Evolutionary conservation across 1,140 invertebrate species (phyloP).

Genomic region (Micrasema minimum): DNA sequence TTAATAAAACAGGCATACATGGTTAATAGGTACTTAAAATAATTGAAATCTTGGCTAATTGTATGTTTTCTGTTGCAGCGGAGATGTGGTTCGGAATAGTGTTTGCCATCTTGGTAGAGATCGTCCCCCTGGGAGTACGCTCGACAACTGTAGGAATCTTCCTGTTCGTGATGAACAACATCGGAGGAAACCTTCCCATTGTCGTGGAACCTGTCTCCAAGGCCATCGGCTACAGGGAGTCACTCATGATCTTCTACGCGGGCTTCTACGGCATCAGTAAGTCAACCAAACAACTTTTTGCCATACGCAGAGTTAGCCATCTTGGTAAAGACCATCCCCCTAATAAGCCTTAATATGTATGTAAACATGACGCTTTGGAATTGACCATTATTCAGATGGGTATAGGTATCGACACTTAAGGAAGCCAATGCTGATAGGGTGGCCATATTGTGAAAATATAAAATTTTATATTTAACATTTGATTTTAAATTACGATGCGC

Average conservation of each 20-base stretch:
- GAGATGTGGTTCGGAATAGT: conserved; percentile 95
- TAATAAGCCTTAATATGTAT: background rate
- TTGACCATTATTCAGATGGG: too few species aligned
- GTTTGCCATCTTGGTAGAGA: conserved; percentile 88
- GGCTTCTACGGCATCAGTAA: conserved; percentile 87
- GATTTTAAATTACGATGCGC: too few species aligned
- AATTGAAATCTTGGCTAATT: too few species aligned
- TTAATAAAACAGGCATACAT: too few species aligned
- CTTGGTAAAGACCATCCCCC: background rate
- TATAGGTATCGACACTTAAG: too few species aligned
- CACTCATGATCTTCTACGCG: conserved; percentile 87
- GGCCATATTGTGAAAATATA: too few species aligned
- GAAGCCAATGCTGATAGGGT: too few species aligned
- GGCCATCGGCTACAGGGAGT: conserved; percentile 81
- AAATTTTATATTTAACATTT: too few species aligned
- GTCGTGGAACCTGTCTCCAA: conserved; percentile 85
- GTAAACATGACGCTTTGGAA: background rate
- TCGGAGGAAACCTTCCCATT: conserved; percentile 91
- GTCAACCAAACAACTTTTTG: conserved; percentile 57
- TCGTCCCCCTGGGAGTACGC: conserved; percentile 81
- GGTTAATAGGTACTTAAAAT: too few species aligned
- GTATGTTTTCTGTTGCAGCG: conserved; percentile 67
- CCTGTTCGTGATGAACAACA: conserved; percentile 91
- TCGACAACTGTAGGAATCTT: conserved; percentile 88
- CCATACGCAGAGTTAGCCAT: background rate